Percentiles rank a stretch among this genome's conserved stretches.
These are phyloP conservation scores for Macropodus opercularis DNA, from an alignment of 2,797 vertebrate species.

Conservation along the genomic window DNA sequence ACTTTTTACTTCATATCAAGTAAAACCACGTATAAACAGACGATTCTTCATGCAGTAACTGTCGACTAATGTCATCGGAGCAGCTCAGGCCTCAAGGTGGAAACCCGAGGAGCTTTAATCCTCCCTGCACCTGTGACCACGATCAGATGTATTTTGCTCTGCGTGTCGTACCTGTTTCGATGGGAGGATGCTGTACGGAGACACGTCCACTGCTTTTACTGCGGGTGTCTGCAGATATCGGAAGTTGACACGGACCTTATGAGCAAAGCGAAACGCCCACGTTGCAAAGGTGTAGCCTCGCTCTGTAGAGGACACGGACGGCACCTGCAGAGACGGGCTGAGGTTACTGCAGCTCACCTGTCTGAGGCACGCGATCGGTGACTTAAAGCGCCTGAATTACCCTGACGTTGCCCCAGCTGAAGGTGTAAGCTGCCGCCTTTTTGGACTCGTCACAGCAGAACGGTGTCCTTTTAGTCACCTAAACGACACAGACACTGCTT, in stretches of 20 bases:
- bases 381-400: background rate
- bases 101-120: too few species aligned
- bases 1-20: too few species aligned
- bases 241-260: constrained; percentile 1
- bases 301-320: background rate
- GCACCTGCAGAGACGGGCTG: constrained; percentile 8
- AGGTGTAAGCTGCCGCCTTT: background rate
- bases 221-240: background rate
- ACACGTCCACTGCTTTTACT: constrained; percentile 3
- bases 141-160: too few species aligned
- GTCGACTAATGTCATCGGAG: too few species aligned
- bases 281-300: background rate
- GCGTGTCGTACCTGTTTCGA: background rate
- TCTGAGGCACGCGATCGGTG: too few species aligned
- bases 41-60: too few species aligned
- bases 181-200: constrained; percentile 6
- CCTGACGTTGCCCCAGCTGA: constrained; percentile 6
- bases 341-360: too few species aligned
- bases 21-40: too few species aligned
- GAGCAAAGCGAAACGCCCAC: constrained; percentile 18
- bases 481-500: too few species aligned
- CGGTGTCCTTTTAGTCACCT: background rate
- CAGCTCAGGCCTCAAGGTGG: too few species aligned
- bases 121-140: too few species aligned
- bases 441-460: constrained; percentile 5